A percentile compares a stretch with the other conserved stretches of the same genome.
Evolutionary conservation across 2,113 vertebrate species (phyloP).

Genomic region (Cyprinodon brontotheroides): DNA sequence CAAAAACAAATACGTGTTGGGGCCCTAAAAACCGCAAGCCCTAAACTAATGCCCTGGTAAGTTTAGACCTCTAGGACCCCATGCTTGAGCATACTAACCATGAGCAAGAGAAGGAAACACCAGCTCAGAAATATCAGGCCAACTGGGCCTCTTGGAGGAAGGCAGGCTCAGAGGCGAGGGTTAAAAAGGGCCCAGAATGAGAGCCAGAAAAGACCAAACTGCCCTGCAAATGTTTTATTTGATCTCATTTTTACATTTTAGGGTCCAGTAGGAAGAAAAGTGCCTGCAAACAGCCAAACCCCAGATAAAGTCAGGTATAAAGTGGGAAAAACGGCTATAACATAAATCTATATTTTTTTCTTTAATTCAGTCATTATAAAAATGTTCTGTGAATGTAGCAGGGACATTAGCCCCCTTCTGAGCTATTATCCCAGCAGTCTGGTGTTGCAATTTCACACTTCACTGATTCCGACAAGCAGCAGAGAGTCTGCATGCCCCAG

Average conservation of each 20-base stretch:
- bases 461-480: slow-evolving; percentile 81
- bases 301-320: slow-evolving; percentile 31
- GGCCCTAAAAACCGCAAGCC: background rate
- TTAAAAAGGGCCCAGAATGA: slow-evolving; percentile 33
- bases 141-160: slow-evolving; percentile 35
- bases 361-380: slow-evolving; percentile 86
- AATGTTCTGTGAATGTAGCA: slow-evolving; percentile 84
- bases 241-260: slow-evolving; percentile 49
- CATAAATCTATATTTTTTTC: slow-evolving; percentile 72
- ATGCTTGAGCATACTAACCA: no score
- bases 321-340: slow-evolving; percentile 49
- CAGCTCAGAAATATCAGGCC: slow-evolving; percentile 47
- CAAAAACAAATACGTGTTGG: background rate
- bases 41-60: background rate
- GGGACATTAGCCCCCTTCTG: slow-evolving; percentile 85
- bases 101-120: slow-evolving; percentile 29
- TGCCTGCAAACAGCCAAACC: slow-evolving; percentile 28
- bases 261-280: slow-evolving; percentile 49
- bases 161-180: slow-evolving; percentile 18
- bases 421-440: slow-evolving; percentile 86
- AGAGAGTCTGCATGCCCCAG: slow-evolving; percentile 80
- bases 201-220: slow-evolving; percentile 29
- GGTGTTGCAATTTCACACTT: slow-evolving; percentile 87
- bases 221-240: slow-evolving; percentile 1
- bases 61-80: background rate